Conservation (phyloP, 2,113 vertebrate species). For the Mesitornis unicolor region DNA sequence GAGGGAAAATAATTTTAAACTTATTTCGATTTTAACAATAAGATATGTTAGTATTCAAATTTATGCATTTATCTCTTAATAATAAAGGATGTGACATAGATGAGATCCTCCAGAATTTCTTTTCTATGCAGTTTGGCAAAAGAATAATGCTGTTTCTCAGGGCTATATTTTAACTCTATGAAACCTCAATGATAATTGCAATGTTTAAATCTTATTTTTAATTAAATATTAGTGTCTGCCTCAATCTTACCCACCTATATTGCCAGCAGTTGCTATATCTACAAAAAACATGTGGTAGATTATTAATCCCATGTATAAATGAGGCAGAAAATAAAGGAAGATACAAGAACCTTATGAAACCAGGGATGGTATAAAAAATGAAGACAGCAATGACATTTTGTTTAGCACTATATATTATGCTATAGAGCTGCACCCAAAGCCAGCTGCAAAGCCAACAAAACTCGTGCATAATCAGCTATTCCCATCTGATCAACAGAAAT, state of each 20-base stretch:
- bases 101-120: not conserved
- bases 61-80: not conserved
- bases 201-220: not conserved
- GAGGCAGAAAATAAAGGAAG: not conserved
- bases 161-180: not conserved
- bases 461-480: not conserved
- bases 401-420: not conserved
- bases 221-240: not conserved
- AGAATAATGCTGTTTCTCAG: not conserved
- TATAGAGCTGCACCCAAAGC: not conserved
- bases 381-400: not conserved
- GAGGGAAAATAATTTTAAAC: not conserved
- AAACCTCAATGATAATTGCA: not conserved
- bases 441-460: not conserved
- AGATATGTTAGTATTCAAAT: not conserved
- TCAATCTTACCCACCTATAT: not conserved
- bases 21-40: not conserved
- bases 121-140: not conserved
- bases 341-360: not conserved
- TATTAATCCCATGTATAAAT: not conserved
- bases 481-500: not conserved
- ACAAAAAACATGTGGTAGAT: not conserved
- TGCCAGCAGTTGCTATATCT: not conserved
- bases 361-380: not conserved
- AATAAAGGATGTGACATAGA: not conserved